These are phyloP conservation scores for Clarias pachynema DNA, from an alignment of 2,797 vertebrate genomes.

Conservation along the genomic window DNA sequence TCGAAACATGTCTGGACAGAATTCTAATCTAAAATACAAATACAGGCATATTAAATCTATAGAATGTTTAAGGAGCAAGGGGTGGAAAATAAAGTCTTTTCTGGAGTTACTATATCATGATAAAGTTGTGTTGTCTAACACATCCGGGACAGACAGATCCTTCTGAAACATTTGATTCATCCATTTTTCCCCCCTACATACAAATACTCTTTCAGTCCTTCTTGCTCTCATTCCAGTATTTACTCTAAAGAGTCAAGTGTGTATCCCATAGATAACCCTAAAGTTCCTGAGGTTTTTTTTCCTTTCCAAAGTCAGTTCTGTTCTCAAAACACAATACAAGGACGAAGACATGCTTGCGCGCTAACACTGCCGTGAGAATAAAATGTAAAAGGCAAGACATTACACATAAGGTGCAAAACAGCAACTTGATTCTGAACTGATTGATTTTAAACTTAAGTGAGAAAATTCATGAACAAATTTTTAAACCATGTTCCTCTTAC, in stretches of 20 bases:
- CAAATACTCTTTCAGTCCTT: not conserved
- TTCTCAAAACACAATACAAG: not conserved
- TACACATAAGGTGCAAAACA: conserved; percentile 24
- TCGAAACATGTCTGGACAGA: not conserved
- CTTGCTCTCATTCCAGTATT: not conserved
- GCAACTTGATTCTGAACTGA: not conserved
- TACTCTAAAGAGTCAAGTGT: conserved; percentile 46
- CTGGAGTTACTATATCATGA: not conserved
- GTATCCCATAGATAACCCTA: conserved; percentile 57
- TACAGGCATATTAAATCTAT: not conserved
- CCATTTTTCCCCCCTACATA: not conserved
- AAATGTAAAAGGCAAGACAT: conserved; percentile 21
- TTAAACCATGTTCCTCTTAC: not conserved
- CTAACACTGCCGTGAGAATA: conserved; percentile 40
- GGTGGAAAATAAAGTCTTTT: not conserved
- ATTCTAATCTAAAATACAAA: not conserved
- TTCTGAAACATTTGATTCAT: not conserved
- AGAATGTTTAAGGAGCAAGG: not conserved
- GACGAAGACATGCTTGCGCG: not conserved
- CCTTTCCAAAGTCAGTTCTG: not conserved
- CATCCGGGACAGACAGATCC: not conserved
- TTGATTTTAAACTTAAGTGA: not conserved
- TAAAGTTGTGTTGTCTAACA: not conserved
- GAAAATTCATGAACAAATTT: not conserved
- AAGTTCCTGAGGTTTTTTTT: conserved; percentile 62